Evolutionary conservation across 2,797 vertebrate genomes (phyloP).

Genomic region (Uromys caudimaculatus): DNA sequence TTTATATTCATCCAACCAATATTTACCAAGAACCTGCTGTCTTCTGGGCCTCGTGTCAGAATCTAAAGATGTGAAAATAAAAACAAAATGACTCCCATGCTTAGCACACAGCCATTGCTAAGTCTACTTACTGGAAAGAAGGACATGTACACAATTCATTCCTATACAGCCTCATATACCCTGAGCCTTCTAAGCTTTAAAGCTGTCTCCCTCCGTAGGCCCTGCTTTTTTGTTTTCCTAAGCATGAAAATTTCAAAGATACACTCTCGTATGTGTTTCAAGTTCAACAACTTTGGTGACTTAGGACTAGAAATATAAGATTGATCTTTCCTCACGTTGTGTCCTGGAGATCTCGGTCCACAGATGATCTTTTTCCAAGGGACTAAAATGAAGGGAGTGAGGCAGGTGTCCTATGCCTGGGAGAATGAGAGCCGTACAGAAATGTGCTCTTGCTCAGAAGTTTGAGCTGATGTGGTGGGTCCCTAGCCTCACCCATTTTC

Average conservation of each 20-base stretch:
- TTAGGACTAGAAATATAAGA: not conserved
- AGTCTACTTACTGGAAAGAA: not conserved
- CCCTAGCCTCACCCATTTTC: not conserved
- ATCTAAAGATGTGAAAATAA: not conserved
- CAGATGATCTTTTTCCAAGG: not conserved
- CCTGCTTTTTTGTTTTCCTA: not conserved
- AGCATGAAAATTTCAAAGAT: not conserved
- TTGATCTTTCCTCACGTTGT: not conserved
- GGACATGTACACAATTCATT: not conserved
- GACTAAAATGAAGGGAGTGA: conserved; percentile 53
- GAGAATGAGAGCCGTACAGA: conserved; percentile 71
- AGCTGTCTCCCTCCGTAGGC: not conserved
- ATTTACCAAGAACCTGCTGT: not conserved
- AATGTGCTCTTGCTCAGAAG: conserved; percentile 61
- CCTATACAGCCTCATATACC: not conserved
- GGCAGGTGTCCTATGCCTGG: conserved; percentile 29
- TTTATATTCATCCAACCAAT: not conserved
- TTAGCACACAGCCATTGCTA: not conserved
- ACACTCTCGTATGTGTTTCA: not conserved
- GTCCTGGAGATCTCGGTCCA: conserved; percentile 27
- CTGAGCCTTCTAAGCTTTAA: not conserved
- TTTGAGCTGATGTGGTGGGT: not conserved
- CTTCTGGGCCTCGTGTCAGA: not conserved
- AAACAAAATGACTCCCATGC: not conserved
- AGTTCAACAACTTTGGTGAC: not conserved